These are phyloP conservation scores for Cynopterus sphinx DNA, from an alignment of 2,797 vertebrate species.

Conservation along the genomic window DNA sequence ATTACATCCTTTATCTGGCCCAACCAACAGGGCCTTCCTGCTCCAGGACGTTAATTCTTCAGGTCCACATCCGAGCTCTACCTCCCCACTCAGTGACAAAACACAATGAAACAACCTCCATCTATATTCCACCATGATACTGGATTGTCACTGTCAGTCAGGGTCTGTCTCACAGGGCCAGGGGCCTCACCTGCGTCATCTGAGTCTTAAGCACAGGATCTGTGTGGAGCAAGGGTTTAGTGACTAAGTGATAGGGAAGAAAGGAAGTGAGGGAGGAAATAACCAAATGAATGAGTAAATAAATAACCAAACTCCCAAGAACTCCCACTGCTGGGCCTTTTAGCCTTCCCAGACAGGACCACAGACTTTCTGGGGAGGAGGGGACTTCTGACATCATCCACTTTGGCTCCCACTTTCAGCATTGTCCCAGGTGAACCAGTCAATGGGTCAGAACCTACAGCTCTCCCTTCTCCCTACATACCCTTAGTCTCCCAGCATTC, in stretches of 20 bases:
- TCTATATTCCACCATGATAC: not conserved
- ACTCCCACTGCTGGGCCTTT: not conserved
- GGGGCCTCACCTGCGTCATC: not conserved
- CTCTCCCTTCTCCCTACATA: not conserved
- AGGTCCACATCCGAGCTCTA: not conserved
- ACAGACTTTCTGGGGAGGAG: not conserved
- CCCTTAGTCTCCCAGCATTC: not conserved
- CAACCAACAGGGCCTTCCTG: not conserved
- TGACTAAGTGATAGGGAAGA: not conserved
- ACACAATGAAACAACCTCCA: not conserved
- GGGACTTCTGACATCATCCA: not conserved
- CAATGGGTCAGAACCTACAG: not conserved
- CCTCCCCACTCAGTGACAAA: not conserved
- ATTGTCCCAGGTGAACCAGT: not conserved
- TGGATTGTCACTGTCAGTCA: not conserved
- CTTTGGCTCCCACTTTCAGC: not conserved
- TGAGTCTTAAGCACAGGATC: not conserved
- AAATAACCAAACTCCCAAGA: not conserved
- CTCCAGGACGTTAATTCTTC: not conserved
- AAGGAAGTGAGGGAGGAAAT: not conserved
- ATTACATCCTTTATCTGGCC: not conserved
- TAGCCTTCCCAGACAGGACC: not conserved
- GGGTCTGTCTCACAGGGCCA: not conserved
- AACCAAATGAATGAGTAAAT: not conserved
- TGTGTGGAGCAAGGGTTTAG: not conserved